A percentile compares a stretch with the other conserved stretches of the same genome.
phyloP scores from a whole-genome alignment of 2,797 vertebrate species.

The Hemitrygon akajei region DNA sequence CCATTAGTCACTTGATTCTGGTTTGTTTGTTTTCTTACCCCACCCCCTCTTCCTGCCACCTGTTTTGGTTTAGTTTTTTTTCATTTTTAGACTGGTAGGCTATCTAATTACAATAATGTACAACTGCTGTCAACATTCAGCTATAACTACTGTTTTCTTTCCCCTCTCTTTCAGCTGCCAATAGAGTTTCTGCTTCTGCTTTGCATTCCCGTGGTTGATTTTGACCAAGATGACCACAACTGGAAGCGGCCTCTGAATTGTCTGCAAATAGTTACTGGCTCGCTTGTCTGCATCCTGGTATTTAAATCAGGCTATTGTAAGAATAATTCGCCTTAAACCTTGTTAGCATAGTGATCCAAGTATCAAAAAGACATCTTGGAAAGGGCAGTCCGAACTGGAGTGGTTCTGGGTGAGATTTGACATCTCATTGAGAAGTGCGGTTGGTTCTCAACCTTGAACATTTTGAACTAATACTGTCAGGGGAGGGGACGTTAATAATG shows the following conservation, averaged over 20 bases:
- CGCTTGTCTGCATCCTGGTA: slow-evolving; percentile 69
- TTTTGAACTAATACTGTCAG: no score
- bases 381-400: no score
- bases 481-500: no score
- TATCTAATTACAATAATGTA: background rate
- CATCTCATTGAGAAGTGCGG: no score
- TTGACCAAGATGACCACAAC: slow-evolving; percentile 80
- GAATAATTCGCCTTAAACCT: slow-evolving; percentile 43
- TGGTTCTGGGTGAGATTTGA: no score
- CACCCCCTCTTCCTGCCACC: no score
- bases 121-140: background rate
- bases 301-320: slow-evolving; percentile 84
- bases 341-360: background rate
- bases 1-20: background rate
- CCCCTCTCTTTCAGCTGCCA: slow-evolving; percentile 60
- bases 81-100: background rate
- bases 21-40: background rate
- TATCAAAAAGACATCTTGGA: no score
- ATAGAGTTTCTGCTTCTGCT: slow-evolving; percentile 79
- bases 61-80: background rate
- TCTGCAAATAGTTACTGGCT: slow-evolving; percentile 74
- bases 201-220: slow-evolving; percentile 79
- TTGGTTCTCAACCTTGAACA: no score
- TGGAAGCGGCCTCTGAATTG: slow-evolving; percentile 94
- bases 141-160: background rate